Percentiles rank a stretch among this genome's conserved stretches.
phyloP scores from a whole-genome alignment of 1,140 invertebrate species.

The Hycleus phaleratus region DNA sequence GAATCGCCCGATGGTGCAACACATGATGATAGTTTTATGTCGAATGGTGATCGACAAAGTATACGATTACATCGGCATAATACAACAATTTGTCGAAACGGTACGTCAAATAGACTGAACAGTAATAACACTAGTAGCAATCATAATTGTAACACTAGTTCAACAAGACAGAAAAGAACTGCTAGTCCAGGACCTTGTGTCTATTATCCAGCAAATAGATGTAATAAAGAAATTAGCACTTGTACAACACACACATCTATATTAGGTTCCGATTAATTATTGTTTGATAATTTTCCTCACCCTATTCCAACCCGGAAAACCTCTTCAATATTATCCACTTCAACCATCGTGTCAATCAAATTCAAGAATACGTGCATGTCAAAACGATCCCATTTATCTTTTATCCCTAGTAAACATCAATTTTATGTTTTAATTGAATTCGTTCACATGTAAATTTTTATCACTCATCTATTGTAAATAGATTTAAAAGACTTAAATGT shows the following conservation, averaged over 20 bases:
- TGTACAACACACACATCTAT: constrained; percentile 34
- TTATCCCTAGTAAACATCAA: too few relatives aligned
- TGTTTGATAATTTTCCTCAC: too few relatives aligned
- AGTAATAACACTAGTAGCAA: constrained; percentile 35
- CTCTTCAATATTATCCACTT: too few relatives aligned
- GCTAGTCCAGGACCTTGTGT: constrained; percentile 56
- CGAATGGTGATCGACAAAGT: constrained; percentile 54
- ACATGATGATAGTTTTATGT: constrained; percentile 72
- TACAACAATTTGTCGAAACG: constrained; percentile 48
- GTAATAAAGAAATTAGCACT: constrained; percentile 32
- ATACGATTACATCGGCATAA: constrained; percentile 51
- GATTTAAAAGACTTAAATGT: too few relatives aligned
- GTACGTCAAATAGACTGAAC: constrained; percentile 33
- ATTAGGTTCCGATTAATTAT: constrained; percentile 22
- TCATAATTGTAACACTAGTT: not conserved
- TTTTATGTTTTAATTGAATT: too few relatives aligned
- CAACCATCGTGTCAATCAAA: too few relatives aligned
- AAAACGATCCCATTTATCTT: too few relatives aligned
- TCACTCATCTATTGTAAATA: too few relatives aligned
- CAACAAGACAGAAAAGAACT: constrained; percentile 23
- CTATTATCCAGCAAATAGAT: constrained; percentile 53
- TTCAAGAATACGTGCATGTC: too few relatives aligned
- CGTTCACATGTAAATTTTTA: too few relatives aligned
- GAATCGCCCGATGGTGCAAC: constrained; percentile 63
- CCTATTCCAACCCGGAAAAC: too few relatives aligned